Evolutionary conservation across 2,888 invertebrate genomes (phyloP).

Genomic region (Sipunculus nudus): DNA sequence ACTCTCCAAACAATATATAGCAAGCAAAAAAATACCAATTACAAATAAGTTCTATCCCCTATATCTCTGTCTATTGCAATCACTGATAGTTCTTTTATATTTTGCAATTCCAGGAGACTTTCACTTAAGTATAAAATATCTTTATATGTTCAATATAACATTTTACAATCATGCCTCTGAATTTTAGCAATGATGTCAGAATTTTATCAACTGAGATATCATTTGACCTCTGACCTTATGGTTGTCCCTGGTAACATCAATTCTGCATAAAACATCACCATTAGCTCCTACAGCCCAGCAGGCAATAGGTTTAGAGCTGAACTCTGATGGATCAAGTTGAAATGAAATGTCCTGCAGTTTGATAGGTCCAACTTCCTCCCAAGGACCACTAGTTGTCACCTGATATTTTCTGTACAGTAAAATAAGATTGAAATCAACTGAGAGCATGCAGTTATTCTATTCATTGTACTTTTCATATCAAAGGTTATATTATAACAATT

Average conservation of each 20-base stretch:
- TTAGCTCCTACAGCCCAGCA: slow-evolving; percentile 85
- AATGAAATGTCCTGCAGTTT: slow-evolving; percentile 83
- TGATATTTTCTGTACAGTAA: slow-evolving; percentile 77
- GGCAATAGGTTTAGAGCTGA: slow-evolving; percentile 61
- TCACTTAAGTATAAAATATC: too few species aligned
- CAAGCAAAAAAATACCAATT: too few species aligned
- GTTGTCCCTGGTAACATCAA: slow-evolving; percentile 78
- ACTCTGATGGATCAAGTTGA: slow-evolving; percentile 70
- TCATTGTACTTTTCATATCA: neutral
- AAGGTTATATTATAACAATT: neutral
- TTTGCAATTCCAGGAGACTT: too few species aligned
- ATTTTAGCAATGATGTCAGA: too few species aligned
- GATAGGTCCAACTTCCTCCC: slow-evolving; percentile 87
- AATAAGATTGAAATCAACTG: neutral
- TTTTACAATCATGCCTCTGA: too few species aligned
- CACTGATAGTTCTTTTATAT: too few species aligned
- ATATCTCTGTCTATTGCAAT: too few species aligned
- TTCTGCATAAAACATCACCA: slow-evolving; percentile 85
- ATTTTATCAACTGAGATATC: too few species aligned
- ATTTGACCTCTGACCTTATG: slow-evolving; percentile 79
- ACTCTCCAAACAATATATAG: too few species aligned
- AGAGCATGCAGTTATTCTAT: neutral
- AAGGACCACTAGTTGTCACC: slow-evolving; percentile 85
- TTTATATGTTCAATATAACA: too few species aligned
- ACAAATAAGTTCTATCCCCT: too few species aligned